These are phyloP conservation scores for Penaeus monodon DNA, from an alignment of 2,888 invertebrate species.

Conservation along the genomic window DNA sequence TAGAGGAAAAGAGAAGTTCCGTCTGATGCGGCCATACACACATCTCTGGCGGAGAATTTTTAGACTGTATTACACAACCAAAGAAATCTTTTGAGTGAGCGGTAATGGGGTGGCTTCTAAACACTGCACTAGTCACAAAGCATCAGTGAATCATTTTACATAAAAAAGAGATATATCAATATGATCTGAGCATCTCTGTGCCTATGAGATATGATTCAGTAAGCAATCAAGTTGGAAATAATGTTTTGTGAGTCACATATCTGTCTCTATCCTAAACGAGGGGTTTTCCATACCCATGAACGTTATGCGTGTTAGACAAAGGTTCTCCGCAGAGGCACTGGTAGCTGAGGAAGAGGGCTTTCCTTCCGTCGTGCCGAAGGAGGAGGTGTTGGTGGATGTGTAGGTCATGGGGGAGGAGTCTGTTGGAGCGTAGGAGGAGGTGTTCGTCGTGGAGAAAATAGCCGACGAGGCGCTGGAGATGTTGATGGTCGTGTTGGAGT, in stretches of 20 bases:
- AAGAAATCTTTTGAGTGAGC: too few species aligned
- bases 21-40: conserved; percentile 18
- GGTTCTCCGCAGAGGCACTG: conserved; percentile 33
- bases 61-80: too few species aligned
- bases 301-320: conserved; percentile 53
- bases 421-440: neutral
- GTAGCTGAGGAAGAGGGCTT: neutral
- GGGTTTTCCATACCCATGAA: conserved; percentile 57
- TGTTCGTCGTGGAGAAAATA: neutral
- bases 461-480: conserved; percentile 4
- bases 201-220: too few species aligned
- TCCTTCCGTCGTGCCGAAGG: too few species aligned
- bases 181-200: too few species aligned
- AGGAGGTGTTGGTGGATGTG: neutral
- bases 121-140: too few species aligned
- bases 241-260: conserved; percentile 14
- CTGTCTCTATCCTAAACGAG: conserved; percentile 51
- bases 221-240: too few species aligned
- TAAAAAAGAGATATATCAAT: too few species aligned
- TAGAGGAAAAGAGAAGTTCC: neutral
- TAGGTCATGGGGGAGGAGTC: neutral
- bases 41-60: conserved; percentile 6
- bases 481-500: conserved; percentile 25
- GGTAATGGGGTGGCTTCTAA: too few species aligned
- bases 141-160: too few species aligned